These are phyloP conservation scores for Leucophora obtusa DNA, from an alignment of 2,888 invertebrate species.

Conservation along the genomic window DNA sequence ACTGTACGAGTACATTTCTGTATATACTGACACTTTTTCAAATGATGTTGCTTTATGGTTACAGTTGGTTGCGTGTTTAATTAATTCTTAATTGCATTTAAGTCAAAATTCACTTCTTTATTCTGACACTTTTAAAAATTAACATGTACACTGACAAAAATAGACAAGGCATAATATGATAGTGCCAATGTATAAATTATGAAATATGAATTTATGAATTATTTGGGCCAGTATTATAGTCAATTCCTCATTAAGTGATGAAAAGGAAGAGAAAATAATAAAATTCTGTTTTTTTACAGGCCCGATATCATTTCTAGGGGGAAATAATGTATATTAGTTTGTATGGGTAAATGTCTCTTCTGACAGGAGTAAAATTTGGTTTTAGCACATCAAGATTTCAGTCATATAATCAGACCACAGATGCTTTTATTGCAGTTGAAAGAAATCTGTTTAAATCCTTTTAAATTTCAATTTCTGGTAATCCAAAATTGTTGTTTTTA, in stretches of 20 bases:
- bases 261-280: too few species aligned
- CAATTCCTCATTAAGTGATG: too few species aligned
- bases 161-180: too few species aligned
- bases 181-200: too few species aligned
- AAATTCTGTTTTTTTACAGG: too few species aligned
- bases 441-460: background rate
- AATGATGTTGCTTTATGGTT: slow-evolving; percentile 47
- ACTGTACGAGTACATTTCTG: background rate
- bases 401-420: background rate
- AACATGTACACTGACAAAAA: slow-evolving; percentile 8
- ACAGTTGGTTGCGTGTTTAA: slow-evolving; percentile 59
- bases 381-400: background rate
- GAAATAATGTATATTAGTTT: too few species aligned
- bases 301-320: too few species aligned
- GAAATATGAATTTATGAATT: too few species aligned
- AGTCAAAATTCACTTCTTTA: slow-evolving; percentile 52
- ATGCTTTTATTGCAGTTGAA: too few species aligned
- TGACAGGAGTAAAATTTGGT: background rate
- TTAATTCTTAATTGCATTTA: slow-evolving; percentile 61
- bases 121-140: slow-evolving; percentile 45
- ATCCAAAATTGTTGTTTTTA: background rate
- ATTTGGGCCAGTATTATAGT: too few species aligned
- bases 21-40: slow-evolving; percentile 21
- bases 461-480: background rate
- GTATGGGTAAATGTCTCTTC: too few species aligned